A percentile compares a stretch with the other conserved stretches of the same genome.
These are phyloP conservation scores for Disparrhopalites patrizii DNA, from an alignment of 2,888 invertebrate species.

Conservation along the genomic window DNA sequence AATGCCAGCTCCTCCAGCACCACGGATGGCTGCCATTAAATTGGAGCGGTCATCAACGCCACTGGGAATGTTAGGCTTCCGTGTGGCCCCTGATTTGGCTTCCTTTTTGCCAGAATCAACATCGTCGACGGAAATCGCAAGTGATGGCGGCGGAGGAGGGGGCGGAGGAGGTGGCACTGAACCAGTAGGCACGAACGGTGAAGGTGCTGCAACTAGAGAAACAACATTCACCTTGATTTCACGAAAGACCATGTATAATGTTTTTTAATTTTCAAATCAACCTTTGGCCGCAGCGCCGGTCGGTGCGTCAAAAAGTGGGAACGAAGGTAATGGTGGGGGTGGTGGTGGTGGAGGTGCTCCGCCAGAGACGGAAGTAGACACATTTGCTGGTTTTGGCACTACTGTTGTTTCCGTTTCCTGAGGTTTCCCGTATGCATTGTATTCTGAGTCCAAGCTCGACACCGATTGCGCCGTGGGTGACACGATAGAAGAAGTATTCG, in stretches of 20 bases:
- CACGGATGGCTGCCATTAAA: constrained; percentile 48
- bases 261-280: not conserved
- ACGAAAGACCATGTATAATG: too few species aligned
- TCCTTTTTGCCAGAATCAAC: not conserved
- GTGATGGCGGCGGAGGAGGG: constrained; percentile 12
- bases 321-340: constrained; percentile 15
- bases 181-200: constrained; percentile 44
- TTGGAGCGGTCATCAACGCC: constrained; percentile 36
- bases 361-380: too few species aligned
- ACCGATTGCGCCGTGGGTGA: not conserved
- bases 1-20: constrained; percentile 45
- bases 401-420: too few species aligned
- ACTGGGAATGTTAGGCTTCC: not conserved
- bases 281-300: too few species aligned
- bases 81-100: not conserved
- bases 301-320: too few species aligned
- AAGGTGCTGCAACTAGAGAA: constrained; percentile 39
- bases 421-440: not conserved
- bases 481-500: not conserved
- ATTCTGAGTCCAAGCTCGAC: not conserved
- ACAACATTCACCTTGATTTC: not conserved
- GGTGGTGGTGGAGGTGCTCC: constrained; percentile 4
- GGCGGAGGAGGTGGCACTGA: constrained; percentile 19
- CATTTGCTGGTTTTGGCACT: not conserved
- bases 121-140: not conserved